Conservation (phyloP, 1,140 invertebrate species). For the Phymastichus coffea region DNA sequence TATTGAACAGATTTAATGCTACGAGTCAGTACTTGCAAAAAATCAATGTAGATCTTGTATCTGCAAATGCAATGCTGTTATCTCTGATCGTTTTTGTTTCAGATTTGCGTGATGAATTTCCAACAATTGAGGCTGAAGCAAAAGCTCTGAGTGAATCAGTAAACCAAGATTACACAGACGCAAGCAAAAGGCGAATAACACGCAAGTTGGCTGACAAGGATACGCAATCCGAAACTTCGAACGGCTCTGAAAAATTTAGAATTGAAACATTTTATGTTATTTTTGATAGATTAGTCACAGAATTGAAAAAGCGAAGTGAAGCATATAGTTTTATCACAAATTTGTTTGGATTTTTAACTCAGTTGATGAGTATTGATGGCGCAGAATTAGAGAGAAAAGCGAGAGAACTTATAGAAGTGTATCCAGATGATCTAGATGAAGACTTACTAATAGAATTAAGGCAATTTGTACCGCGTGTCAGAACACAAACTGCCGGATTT, state of each 20-base stretch:
- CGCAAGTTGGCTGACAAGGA: neutral
- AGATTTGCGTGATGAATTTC: slow-evolving; percentile 10
- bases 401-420: slow-evolving; percentile 6
- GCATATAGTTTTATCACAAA: slow-evolving; percentile 13
- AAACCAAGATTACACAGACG: slow-evolving; percentile 14
- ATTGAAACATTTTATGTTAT: slow-evolving; percentile 12
- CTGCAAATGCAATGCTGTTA: slow-evolving; percentile 3
- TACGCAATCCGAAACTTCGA: neutral
- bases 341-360: slow-evolving; percentile 10
- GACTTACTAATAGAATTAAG: slow-evolving; percentile 5
- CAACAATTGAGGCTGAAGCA: slow-evolving; percentile 5
- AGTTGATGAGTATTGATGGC: slow-evolving; percentile 1
- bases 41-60: slow-evolving; percentile 4
- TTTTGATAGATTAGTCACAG: slow-evolving; percentile 13
- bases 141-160: slow-evolving; percentile 16
- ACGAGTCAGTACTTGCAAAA: slow-evolving; percentile 15
- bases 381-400: neutral
- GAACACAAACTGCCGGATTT: neutral
- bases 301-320: slow-evolving; percentile 14
- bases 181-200: slow-evolving; percentile 3
- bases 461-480: slow-evolving; percentile 3
- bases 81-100: slow-evolving; percentile 1
- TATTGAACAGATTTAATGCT: slow-evolving; percentile 8
- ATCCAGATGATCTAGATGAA: slow-evolving; percentile 12
- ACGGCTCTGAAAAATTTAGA: slow-evolving; percentile 3